phyloP scores from a whole-genome alignment of 53 echinoderm and acorn worm genomes.

The Astropecten irregularis region DNA sequence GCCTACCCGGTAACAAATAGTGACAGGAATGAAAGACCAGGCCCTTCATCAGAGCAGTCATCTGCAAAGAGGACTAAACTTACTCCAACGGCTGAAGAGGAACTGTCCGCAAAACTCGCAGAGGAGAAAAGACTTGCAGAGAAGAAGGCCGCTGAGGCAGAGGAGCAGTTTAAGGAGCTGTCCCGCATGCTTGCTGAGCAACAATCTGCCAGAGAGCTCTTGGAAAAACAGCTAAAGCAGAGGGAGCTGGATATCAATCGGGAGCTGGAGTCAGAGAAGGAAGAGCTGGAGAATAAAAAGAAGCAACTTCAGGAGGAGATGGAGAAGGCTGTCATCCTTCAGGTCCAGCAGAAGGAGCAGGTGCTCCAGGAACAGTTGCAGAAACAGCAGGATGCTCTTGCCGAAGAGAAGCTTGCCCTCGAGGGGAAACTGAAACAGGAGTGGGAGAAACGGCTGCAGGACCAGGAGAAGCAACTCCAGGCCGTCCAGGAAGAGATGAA shows the following conservation, averaged over 20 bases:
- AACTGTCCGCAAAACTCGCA: slow-evolving; percentile 40
- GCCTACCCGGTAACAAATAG: background rate
- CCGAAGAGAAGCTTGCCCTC: slow-evolving; percentile 52
- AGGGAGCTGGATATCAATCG: slow-evolving; percentile 48
- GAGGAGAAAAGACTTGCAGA: slow-evolving; percentile 55
- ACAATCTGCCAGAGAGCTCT: slow-evolving; percentile 30
- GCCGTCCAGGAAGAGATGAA: slow-evolving; percentile 69
- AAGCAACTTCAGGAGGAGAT: slow-evolving; percentile 66
- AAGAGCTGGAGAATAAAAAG: slow-evolving; percentile 65
- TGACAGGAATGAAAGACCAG: slow-evolving; percentile 27
- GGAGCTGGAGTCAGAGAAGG: slow-evolving; percentile 70
- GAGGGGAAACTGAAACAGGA: slow-evolving; percentile 46
- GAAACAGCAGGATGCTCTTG: slow-evolving; percentile 66
- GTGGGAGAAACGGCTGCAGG: slow-evolving; percentile 50
- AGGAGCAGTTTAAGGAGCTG: slow-evolving; percentile 54
- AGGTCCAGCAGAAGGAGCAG: slow-evolving; percentile 69
- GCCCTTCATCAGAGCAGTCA: slow-evolving; percentile 28
- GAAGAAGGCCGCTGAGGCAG: slow-evolving; percentile 41
- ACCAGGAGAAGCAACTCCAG: slow-evolving; percentile 55
- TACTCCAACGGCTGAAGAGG: slow-evolving; percentile 18
- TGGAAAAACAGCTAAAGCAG: slow-evolving; percentile 53
- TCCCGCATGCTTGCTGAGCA: slow-evolving; percentile 41
- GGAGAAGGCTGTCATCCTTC: slow-evolving; percentile 46
- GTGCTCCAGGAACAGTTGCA: slow-evolving; percentile 59
- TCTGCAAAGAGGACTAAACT: slow-evolving; percentile 52